Conservation (phyloP, 2,113 vertebrate genomes). For the Ceyx margarethae region DNA sequence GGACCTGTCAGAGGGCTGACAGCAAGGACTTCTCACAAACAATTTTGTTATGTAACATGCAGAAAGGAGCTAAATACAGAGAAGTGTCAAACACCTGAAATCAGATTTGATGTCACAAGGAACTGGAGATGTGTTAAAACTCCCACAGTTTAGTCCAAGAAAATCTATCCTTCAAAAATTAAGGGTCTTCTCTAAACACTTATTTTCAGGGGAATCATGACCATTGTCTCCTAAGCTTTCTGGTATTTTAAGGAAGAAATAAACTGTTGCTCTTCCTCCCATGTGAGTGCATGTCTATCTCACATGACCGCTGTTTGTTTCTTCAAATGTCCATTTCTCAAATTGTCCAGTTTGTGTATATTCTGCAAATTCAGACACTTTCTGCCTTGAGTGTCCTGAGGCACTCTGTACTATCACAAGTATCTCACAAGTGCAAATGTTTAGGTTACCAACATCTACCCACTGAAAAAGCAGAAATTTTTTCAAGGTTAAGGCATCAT, state of each 20-base stretch:
- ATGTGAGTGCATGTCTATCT: not conserved
- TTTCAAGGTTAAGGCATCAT: not conserved
- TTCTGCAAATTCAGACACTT: not conserved
- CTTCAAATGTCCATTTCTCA: not conserved
- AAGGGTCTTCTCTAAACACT: not conserved
- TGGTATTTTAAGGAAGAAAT: not conserved
- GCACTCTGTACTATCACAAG: not conserved
- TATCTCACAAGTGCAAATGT: not conserved
- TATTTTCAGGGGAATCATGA: not conserved
- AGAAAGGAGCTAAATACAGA: not conserved
- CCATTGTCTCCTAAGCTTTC: not conserved
- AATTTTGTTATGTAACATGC: not conserved
- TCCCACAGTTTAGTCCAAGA: not conserved
- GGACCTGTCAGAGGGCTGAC: not conserved
- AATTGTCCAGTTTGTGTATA: not conserved
- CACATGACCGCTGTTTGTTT: not conserved
- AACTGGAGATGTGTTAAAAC: not conserved
- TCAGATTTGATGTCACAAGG: not conserved
- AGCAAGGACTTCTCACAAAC: not conserved
- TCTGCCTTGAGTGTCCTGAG: not conserved
- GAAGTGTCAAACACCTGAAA: not conserved
- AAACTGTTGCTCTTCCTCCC: not conserved
- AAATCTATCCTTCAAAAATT: not conserved
- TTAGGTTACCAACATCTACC: not conserved
- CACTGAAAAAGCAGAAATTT: not conserved